Base-by-base conservation (phyloP, 2,797 vertebrate species). In the Sebastes taczanowskii region DNA sequence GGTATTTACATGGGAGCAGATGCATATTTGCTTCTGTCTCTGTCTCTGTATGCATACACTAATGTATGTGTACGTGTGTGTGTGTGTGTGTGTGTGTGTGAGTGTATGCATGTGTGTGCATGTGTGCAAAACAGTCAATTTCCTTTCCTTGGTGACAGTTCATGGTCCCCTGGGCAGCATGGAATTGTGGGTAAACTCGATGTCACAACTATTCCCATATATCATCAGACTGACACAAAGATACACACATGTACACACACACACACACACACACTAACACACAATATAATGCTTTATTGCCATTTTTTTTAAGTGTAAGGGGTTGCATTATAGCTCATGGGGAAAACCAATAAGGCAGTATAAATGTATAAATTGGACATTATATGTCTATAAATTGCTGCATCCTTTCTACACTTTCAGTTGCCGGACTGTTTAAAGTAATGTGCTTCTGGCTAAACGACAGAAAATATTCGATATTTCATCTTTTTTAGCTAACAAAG, bases 121-220 rank as follows among this genome's bases (percentile, higher is more conserved):
- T 81, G 34, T 65, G 77, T 60, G 77, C 67, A 81, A 81, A 86
- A 85, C 68, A 91, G 82, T 91, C 83, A 86, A 90, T 92, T 94
- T 89, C 87, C 84, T 82, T 83, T 49, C 80, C 68, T 83, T 70
- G 82, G 87, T 89, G 89, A 92, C 86, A 90, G 91, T 93, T 91
- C 88, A 93, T 78, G 92, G 91, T 92, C 84, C 86, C 86, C 64
- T 89, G 82, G 80, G 91, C 90, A 85, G 80, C 76, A 72, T n/a
- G 64, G 82, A 88, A 94, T 88, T 52, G 63, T 90, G 82, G 88
- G 83, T 89, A 93, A 93, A 93, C 81, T 88, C 27, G 72, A 87
- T 92, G 91, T 94, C 91, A 91, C 82, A 92, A 84, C 86, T 76
- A 78, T 86, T 87, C 83, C 75, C 86, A 92, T 91, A 87, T 53